Percentiles rank a stretch among this genome's conserved stretches.
Evolutionary conservation across 2,888 invertebrate species (phyloP).

Genomic region (Actias luna): DNA sequence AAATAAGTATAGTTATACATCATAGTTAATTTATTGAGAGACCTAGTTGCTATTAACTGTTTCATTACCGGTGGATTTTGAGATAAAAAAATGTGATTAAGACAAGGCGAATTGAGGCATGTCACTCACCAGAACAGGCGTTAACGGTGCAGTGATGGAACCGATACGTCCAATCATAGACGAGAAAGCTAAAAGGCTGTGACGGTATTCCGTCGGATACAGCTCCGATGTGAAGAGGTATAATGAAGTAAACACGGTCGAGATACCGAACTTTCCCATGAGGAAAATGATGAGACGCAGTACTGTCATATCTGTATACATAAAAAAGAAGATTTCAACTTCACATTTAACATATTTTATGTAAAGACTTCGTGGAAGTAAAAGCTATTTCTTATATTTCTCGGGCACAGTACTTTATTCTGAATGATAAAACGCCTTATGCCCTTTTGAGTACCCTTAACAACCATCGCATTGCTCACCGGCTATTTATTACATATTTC

Average conservation of each 20-base stretch:
- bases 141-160: slow-evolving; percentile 86
- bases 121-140: slow-evolving; percentile 81
- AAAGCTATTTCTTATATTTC: too few species aligned
- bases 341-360: too few species aligned
- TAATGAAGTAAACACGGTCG: slow-evolving; percentile 83
- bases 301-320: slow-evolving; percentile 48
- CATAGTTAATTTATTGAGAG: background rate
- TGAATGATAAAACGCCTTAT: too few species aligned
- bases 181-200: slow-evolving; percentile 85
- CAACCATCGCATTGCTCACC: too few species aligned
- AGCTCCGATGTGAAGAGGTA: slow-evolving; percentile 87
- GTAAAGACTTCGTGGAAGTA: too few species aligned
- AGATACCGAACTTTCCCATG: slow-evolving; percentile 84
- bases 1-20: too few species aligned
- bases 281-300: slow-evolving; percentile 77
- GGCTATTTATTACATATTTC: too few species aligned
- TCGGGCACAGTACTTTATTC: too few species aligned
- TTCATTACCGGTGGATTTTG: too few species aligned
- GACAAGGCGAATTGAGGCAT: background rate
- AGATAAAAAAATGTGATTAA: background rate
- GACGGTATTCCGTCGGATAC: slow-evolving; percentile 86
- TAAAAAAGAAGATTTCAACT: too few species aligned
- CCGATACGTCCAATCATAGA: slow-evolving; percentile 88
- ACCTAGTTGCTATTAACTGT: background rate
- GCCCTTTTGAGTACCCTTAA: too few species aligned